Base-by-base conservation (phyloP, 2,797 vertebrate species). In the Champsocephalus gunnari region DNA sequence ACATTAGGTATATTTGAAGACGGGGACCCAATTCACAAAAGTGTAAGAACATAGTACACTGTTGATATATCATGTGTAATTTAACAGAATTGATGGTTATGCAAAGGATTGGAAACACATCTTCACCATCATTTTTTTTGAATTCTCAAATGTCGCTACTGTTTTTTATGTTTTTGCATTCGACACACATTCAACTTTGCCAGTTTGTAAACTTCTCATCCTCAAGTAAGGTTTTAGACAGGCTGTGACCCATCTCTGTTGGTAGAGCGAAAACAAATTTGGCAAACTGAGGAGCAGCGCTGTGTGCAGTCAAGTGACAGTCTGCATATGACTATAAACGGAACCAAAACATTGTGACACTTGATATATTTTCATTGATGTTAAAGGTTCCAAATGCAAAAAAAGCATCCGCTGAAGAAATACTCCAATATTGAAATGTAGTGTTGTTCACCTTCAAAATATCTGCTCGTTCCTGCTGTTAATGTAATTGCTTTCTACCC, bases 401-500 rank as follows among this genome's bases (percentile, higher is more conserved):
- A 86, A 66, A 73, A 32, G 24, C 72, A 67, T 67, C 78, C 78
- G 16, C 63, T 69, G 51, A 79, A 64, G n/a, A 80, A 70, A 77
- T 81, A 81, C 84, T 77, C 58, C 55, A 87, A 58, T 78, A 77
- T 81, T 86, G 47, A 90, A 90, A 87, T 82, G 74, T 71, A 63
- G 67, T 66, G 65, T 85, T 84, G 84, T 85, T 86, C 80, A 84
- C 79, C 84, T 86, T 89, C 68, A 79, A 81, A 87, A 86, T 75
- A 83, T 81, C 81, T 89, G 81, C 80, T 88, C 65, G 73, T 84
- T 80, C 78, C 71, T 82, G 82, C 80, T 89, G 82, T 85, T 85
- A 85, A 65, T 87, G 75, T 87, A 88, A 89, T 90, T 89, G 83
- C 80, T 88, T 90, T 86, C 68, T 86, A 75, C 70, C 60, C 78